phyloP scores from a whole-genome alignment of 1,140 invertebrate genomes.

The Zelostemma sp. region DNA sequence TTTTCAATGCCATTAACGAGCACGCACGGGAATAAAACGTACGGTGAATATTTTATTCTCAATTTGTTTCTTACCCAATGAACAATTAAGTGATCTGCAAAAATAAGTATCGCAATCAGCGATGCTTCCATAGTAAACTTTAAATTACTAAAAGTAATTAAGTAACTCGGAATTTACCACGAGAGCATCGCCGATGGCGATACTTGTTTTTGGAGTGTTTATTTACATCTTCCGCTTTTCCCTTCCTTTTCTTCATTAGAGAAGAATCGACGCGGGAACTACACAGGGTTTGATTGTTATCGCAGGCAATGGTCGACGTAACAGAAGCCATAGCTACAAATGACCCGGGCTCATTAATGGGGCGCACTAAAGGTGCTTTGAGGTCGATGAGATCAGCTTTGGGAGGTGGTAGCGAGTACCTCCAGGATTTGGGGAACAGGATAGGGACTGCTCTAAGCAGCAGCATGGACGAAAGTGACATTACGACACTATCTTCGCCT shows the following conservation, averaged over 20 bases:
- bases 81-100: no score
- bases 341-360: constrained; percentile 60
- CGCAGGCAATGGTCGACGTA: constrained; percentile 61
- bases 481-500: constrained; percentile 56
- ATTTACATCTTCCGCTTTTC: not conserved
- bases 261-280: constrained; percentile 6
- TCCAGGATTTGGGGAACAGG: constrained; percentile 64
- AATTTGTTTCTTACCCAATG: no score
- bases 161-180: no score
- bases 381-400: constrained; percentile 64
- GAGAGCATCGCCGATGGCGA: no score
- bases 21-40: not conserved
- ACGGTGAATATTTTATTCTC: no score
- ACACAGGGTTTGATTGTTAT: constrained; percentile 28
- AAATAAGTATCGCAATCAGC: no score
- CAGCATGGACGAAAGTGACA: constrained; percentile 65
- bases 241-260: constrained; percentile 12
- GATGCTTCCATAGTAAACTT: no score
- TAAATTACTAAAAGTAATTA: no score
- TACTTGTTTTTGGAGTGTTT: no score
- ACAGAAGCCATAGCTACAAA: constrained; percentile 55
- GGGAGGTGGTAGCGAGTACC: constrained; percentile 65
- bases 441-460: constrained; percentile 66
- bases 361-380: constrained; percentile 63
- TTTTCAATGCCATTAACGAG: not conserved